Evolutionary conservation across 2,113 vertebrate species (phyloP).

Genomic region (Agelaius tricolor): DNA sequence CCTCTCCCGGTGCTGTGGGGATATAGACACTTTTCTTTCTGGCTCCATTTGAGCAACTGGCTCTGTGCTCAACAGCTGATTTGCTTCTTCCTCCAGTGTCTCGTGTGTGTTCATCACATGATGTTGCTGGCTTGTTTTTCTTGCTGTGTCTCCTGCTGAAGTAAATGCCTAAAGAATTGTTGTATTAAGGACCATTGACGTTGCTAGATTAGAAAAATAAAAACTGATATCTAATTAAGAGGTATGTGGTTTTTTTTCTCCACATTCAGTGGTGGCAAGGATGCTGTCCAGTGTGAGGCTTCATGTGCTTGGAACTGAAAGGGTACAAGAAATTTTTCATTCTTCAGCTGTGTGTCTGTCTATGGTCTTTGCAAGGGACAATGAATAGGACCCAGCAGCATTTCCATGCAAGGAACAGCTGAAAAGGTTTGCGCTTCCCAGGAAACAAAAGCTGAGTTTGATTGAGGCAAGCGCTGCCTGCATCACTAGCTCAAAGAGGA

Average conservation of each 20-base stretch:
- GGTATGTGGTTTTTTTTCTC: background rate
- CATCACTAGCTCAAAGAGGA: background rate
- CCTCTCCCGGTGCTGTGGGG: background rate
- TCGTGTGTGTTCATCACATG: background rate
- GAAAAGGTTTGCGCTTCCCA: background rate
- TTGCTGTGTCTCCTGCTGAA: background rate
- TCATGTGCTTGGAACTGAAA: background rate
- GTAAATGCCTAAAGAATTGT: background rate
- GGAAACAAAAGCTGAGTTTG: background rate
- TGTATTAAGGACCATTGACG: background rate
- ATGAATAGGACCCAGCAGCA: background rate
- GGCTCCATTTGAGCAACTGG: background rate
- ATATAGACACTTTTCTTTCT: background rate
- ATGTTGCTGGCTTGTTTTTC: background rate
- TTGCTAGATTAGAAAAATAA: background rate
- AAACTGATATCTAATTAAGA: background rate
- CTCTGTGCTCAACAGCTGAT: slow-evolving; percentile 12
- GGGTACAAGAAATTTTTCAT: background rate
- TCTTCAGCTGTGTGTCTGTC: background rate
- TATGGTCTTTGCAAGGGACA: background rate
- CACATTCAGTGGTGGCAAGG: rapidly evolving
- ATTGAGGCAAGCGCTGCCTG: background rate
- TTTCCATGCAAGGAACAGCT: background rate
- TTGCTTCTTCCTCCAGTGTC: background rate
- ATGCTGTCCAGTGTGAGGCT: background rate